Base-by-base conservation (phyloP, 2,797 vertebrate species). In the Darevskia nairensis region DNA sequence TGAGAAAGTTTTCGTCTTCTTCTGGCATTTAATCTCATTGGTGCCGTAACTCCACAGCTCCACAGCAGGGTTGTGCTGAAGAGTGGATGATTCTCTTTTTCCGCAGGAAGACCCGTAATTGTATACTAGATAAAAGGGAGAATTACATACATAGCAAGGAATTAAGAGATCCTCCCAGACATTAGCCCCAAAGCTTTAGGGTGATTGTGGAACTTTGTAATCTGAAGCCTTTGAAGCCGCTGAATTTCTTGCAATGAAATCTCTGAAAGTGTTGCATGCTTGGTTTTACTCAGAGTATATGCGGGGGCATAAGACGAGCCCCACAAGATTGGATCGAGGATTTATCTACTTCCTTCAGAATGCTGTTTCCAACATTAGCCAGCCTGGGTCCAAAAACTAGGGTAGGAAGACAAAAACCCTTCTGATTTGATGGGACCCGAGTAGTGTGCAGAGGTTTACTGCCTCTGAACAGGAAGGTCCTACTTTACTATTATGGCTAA, bases 71-170 rank as follows among this genome's bases (percentile, higher is more conserved):
- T 29, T 78, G 11, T 25, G 61, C 61, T 66, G 39, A 13, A 8
- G 86, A 61, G 59, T 81, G 39, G 50, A 46, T 81, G 35, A 44
- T 71, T 81, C 23, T 32, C 69, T 81, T 87, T 87, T 81, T 44
- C 79, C 72, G 11, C 55, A 81, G 32, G 44, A 39, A 81, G 79
- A 74, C 69, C 68, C 64, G 25, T 32, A 69, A 59, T 44, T 61
- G 35, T 80, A 80, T 59, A 72, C 50, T 80, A 74, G 35, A 75
- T 32, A 80, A 9, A 61, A 74, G 19, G 11, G 23, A 61, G 68
- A 61, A 74, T 81, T 81, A 81, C 69, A 81, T 74, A 72, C 35
- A 80, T 80, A 64, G 21, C 79, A 81, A 82, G 39, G 35, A n/a
- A 81, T 78, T n/a, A 55, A 50, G 27, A 78, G 27, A 78, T 29